Base-by-base conservation (phyloP, 2,888 invertebrate genomes). In the Drosophila pseudotakahashii region DNA sequence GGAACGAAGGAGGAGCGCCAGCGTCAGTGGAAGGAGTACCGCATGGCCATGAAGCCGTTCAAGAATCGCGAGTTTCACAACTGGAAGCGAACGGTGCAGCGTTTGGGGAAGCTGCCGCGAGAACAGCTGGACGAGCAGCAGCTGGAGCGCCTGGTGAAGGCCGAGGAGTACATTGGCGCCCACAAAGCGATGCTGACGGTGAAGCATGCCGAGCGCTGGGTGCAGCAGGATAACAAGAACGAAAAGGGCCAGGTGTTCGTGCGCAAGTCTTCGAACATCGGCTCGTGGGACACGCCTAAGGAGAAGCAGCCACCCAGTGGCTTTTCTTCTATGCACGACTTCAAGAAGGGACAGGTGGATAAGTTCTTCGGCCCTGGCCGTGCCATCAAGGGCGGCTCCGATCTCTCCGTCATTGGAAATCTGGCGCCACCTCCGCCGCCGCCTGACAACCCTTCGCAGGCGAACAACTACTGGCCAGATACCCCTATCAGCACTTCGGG, bases 11-110 rank as follows among this genome's bases (percentile, higher is more conserved):
- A 88, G 26, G 89, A 90, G 19, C 81, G 86, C 0, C 83, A 82
- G 42, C 77, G 85, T 0, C 77, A 83, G 50, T 90, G 90, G 90
- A 78, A 78, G 9, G 89, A 90, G 23, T 90, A 90, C 48, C 79
- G 90, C 0, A 78, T 87, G 39, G 88, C 89, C 1, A 89, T 90
- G 89, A 90, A 90, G 19, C 90, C 90, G 0, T 90, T 89, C 45
- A 90, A 90, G 51, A 89, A 90, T 76, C 88, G 89, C 2, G 89
- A 90, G 41, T 90, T 90, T 34, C 78, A 81, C 11, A 90, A 90
- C 57, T 81, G 81, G 51, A 89, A 88, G 55, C 87, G 90, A 5
- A 81, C 81, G 0, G 87, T 90, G 11, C 90, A 90, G 47, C 88
- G 90, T 0, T 52, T 90, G 7, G 81, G 89, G 23, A 90, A 90